A percentile compares a stretch with the other conserved stretches of the same genome.
These are phyloP conservation scores for Tokudaia tokunoshimensis DNA, from an alignment of 2,797 vertebrate species.

Conservation along the genomic window DNA sequence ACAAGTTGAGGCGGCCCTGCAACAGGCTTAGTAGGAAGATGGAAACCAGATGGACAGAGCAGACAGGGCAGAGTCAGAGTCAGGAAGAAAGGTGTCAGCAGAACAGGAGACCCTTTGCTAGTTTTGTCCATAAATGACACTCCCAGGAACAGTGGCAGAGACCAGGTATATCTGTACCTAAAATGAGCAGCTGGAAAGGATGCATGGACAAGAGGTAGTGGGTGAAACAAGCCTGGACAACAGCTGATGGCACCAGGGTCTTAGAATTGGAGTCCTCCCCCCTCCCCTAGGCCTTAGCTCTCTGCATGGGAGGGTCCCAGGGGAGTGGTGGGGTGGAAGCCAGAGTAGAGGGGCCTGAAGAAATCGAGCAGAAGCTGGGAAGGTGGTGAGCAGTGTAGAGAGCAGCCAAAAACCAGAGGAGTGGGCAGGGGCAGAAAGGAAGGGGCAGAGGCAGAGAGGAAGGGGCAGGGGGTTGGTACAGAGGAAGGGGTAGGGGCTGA, in stretches of 20 bases:
- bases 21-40: background rate
- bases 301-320: background rate
- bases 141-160: background rate
- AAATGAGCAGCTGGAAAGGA: background rate
- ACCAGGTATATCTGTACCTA: background rate
- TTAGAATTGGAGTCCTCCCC: background rate
- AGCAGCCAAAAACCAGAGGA: background rate
- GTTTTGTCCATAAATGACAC: background rate
- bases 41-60: background rate
- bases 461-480: too few species aligned
- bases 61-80: background rate
- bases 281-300: background rate
- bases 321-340: background rate
- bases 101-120: background rate
- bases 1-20: background rate
- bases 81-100: background rate
- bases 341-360: background rate
- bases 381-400: background rate
- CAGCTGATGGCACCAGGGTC: background rate
- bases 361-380: background rate
- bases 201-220: background rate
- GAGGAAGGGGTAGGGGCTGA: background rate
- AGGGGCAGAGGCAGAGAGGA: background rate
- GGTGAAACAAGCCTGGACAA: background rate
- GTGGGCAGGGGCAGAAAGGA: background rate